Percentiles rank a stretch among this genome's conserved stretches.
phyloP scores from a whole-genome alignment of 2,888 invertebrate species.

The Elgonia sp. region DNA sequence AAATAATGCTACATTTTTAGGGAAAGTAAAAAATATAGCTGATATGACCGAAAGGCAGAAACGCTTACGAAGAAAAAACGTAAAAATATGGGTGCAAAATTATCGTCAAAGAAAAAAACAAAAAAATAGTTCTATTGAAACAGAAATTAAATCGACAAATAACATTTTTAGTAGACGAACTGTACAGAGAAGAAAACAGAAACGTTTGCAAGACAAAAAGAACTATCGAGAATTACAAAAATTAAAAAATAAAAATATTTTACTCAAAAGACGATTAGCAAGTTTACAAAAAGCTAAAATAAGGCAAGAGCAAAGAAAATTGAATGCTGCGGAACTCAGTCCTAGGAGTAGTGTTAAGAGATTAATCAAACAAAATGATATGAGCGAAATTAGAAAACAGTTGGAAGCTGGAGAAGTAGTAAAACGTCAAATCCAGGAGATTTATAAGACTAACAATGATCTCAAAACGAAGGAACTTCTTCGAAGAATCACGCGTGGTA shows the following conservation, averaged over 20 bases:
- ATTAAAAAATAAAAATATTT: slow-evolving; percentile 7
- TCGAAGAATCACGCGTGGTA: slow-evolving; percentile 19
- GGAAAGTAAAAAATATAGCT: slow-evolving; percentile 42
- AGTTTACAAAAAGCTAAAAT: slow-evolving; percentile 12
- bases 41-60: slow-evolving; percentile 52
- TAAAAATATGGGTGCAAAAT: slow-evolving; percentile 1
- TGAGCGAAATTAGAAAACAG: slow-evolving; percentile 1
- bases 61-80: slow-evolving; percentile 23
- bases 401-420: slow-evolving; percentile 24
- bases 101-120: slow-evolving; percentile 22
- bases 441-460: slow-evolving; percentile 6
- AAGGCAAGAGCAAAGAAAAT: slow-evolving; percentile 1
- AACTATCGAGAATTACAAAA: slow-evolving; percentile 12
- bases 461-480: slow-evolving; percentile 26
- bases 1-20: too few species aligned
- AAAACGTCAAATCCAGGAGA: slow-evolving; percentile 6
- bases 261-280: slow-evolving; percentile 1
- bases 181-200: slow-evolving; percentile 8
- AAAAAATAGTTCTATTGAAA: slow-evolving; percentile 7
- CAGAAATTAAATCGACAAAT: too few species aligned
- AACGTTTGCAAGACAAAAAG: slow-evolving; percentile 1
- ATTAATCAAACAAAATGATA: slow-evolving; percentile 6
- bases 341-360: not conserved
- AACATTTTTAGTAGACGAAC: slow-evolving; percentile 3
- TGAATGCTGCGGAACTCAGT: slow-evolving; percentile 2